Evolutionary conservation across 2,797 vertebrate species (phyloP), one percentile per base, ranked within the genome.

Genomic region (Pangasius macronema): DNA sequence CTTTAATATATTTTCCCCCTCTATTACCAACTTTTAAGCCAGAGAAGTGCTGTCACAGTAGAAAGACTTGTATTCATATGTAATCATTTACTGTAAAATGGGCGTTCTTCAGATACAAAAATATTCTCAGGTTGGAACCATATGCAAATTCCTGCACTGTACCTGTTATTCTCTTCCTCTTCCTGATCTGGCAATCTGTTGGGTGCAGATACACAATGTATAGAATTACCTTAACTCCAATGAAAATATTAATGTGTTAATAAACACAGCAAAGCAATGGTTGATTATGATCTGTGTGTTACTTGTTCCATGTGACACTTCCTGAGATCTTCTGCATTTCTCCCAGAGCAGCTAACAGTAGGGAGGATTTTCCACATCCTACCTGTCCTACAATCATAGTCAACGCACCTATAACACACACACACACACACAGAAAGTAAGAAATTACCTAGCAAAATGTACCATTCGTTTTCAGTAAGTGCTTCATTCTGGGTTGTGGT

Each of bases 311-410:
- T 85, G 92, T 96, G 91, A 99, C 91, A 0, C 84, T 94, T 75
- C 99, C 99, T 0, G 98, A 98, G 55, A 98, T 92, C 94, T 96
- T 97, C 95, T 99, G 98, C 98, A 99, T 99, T 92, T 99, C 99
- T n/a, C 99, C 98, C 83, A 99, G 96, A 0, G 97, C 96, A 51
- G 98, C 99, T 87, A 99, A 94, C 87, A 99, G 93, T 90, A 99
- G 96, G 5, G 99, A 99, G 0, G 99, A 99, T 89, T 99, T 99
- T 84, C 99, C 99, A 3, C 97, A 98, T 88, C 99, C 99, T 88
- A 99, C 98, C 89, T 99, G 98, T 39, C 99, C 99, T 81, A 99
- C 99, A 6, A 99, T 98, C 97, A 99, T 99, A 0, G 99, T 99
- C 93, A 99, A 95, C 92, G 99, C 97, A 88, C 97, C 98, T 99